These are phyloP conservation scores for Oreotragus oreotragus DNA, from an alignment of 2,113 vertebrate species.

Conservation along the genomic window DNA sequence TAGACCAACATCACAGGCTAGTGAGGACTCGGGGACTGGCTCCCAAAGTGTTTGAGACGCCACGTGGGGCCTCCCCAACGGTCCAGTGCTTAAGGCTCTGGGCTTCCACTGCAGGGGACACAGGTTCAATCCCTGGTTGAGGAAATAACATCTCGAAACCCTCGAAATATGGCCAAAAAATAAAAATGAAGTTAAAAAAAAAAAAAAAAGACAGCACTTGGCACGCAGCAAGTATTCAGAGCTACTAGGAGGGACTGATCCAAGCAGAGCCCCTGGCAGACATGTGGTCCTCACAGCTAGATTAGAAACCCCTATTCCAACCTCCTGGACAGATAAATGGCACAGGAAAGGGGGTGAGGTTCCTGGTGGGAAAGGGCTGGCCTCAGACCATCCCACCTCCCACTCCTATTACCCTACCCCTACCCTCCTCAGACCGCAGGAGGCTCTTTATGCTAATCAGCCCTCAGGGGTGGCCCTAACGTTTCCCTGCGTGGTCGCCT, in stretches of 20 bases:
- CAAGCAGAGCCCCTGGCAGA: background rate
- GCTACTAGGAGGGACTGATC: accelerated
- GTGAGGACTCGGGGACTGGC: background rate
- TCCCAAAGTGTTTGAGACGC: background rate
- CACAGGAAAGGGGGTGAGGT: background rate
- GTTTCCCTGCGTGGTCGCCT: slow-evolving; percentile 49
- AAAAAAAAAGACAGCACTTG: background rate
- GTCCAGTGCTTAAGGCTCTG: background rate
- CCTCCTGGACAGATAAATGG: background rate
- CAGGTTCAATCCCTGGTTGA: background rate
- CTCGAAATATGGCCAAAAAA: background rate
- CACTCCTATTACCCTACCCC: too few relatives aligned
- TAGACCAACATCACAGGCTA: accelerated
- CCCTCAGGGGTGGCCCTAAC: slow-evolving; percentile 68
- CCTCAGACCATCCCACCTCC: background rate
- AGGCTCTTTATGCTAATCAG: background rate
- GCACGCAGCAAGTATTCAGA: accelerated
- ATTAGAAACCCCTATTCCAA: background rate
- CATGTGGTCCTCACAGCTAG: background rate
- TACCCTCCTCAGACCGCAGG: background rate
- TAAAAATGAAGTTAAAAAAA: background rate
- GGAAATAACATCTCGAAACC: background rate
- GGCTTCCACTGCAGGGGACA: background rate
- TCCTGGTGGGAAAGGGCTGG: background rate
- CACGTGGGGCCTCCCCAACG: background rate